These are phyloP conservation scores for Strigamia transsilvanica DNA, from an alignment of 2,888 invertebrate genomes.

Conservation along the genomic window DNA sequence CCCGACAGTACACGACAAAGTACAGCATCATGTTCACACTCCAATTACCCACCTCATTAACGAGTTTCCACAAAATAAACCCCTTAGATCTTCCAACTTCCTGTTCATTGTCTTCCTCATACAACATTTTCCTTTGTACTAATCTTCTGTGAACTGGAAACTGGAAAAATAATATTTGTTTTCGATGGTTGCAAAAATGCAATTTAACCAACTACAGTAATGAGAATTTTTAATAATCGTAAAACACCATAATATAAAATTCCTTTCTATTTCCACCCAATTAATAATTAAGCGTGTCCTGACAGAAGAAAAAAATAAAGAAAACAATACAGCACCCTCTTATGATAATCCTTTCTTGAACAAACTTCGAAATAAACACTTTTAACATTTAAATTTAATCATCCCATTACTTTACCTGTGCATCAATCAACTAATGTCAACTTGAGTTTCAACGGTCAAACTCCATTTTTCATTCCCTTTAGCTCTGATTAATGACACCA, in stretches of 20 bases:
- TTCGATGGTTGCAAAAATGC: not conserved
- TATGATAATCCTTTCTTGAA: not conserved
- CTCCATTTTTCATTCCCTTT: not conserved
- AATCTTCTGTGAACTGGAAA: not conserved
- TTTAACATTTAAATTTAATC: conserved; percentile 1
- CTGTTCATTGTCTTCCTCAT: not conserved
- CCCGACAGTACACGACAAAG: not conserved
- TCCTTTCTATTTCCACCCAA: not conserved
- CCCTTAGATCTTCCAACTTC: not conserved
- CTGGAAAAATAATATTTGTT: not conserved
- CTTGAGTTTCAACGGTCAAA: conserved; percentile 3
- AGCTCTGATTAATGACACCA: not conserved
- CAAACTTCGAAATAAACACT: not conserved
- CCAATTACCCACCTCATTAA: conserved; percentile 20
- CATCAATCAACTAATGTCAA: not conserved
- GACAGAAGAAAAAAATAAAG: not conserved
- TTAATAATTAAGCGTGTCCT: not conserved
- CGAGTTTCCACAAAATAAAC: conserved; percentile 6
- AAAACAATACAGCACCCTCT: too few relatives aligned
- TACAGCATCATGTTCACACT: not conserved
- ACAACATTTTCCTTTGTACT: not conserved
- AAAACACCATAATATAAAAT: not conserved
- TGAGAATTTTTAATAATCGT: not conserved
- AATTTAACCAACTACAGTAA: not conserved
- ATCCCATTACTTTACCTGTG: not conserved